Conservation (phyloP, 2,113 vertebrate species). For the Neolamprologus sp. region DNA sequence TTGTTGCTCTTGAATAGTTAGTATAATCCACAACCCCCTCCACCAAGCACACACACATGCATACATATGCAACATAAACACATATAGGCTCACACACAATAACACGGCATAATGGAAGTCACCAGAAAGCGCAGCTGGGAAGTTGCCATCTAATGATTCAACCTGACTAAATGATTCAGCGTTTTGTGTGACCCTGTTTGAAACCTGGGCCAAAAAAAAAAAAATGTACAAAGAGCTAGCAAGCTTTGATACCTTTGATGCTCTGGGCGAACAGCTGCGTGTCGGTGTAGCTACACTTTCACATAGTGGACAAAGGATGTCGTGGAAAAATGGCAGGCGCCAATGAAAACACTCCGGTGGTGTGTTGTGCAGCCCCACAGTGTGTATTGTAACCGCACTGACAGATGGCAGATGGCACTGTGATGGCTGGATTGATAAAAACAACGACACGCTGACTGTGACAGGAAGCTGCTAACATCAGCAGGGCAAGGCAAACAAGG, state of each 20-base stretch:
- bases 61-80: background rate
- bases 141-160: slow-evolving; percentile 49
- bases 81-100: background rate
- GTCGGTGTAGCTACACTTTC: background rate
- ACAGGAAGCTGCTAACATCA: slow-evolving; percentile 44
- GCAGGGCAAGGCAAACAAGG: slow-evolving; percentile 16
- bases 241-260: background rate
- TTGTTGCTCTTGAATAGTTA: background rate
- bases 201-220: background rate
- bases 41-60: background rate
- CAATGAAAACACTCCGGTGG: slow-evolving; percentile 24
- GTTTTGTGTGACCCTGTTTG: slow-evolving; percentile 44
- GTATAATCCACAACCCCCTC: background rate
- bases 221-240: background rate
- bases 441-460: slow-evolving; percentile 17
- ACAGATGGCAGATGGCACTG: slow-evolving; percentile 43
- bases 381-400: slow-evolving; percentile 19
- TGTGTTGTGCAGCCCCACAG: background rate
- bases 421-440: slow-evolving; percentile 46
- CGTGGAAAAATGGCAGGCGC: slow-evolving; percentile 30
- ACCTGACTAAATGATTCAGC: slow-evolving; percentile 61
- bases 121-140: slow-evolving; percentile 24
- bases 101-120: background rate
- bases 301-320: background rate
- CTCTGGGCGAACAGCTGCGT: background rate